These are phyloP conservation scores for Gasterosteus nipponicus DNA, from an alignment of 2,113 vertebrate genomes.

Conservation along the genomic window DNA sequence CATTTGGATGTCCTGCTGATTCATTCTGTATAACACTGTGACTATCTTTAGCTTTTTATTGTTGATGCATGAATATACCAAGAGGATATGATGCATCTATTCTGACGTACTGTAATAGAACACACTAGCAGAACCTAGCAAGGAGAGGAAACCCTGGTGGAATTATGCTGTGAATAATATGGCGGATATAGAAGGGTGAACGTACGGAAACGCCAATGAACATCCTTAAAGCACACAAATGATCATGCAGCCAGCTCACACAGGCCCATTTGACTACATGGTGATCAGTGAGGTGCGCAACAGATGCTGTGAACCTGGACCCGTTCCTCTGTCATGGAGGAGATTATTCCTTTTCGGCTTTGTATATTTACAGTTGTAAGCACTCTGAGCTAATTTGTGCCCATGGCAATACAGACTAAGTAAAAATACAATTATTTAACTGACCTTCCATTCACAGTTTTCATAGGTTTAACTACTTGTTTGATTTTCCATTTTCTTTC, in stretches of 20 bases:
- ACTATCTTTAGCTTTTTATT: conserved; percentile 23
- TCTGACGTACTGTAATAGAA: not conserved
- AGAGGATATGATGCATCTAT: conserved; percentile 32
- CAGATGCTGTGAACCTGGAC: not conserved
- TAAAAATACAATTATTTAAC: not conserved
- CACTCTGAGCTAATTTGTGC: not conserved
- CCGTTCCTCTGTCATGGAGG: not conserved
- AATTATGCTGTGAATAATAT: not conserved
- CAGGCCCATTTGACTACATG: not conserved
- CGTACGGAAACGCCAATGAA: not conserved
- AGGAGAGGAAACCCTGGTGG: not conserved
- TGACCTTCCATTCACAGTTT: not conserved
- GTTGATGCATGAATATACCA: conserved; percentile 29
- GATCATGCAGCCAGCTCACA: not conserved
- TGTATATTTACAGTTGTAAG: not conserved
- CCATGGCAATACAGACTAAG: not conserved
- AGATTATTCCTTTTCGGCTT: not conserved
- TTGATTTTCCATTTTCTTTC: not conserved
- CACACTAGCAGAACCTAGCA: not conserved
- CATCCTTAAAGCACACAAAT: not conserved
- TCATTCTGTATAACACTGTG: conserved; percentile 22
- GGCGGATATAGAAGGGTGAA: not conserved
- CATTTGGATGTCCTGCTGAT: conserved; percentile 16
- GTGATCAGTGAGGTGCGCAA: not conserved
- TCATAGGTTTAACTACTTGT: not conserved